Base-by-base conservation (phyloP, 2,888 invertebrate genomes). In the Galerucella nymphaeae region DNA sequence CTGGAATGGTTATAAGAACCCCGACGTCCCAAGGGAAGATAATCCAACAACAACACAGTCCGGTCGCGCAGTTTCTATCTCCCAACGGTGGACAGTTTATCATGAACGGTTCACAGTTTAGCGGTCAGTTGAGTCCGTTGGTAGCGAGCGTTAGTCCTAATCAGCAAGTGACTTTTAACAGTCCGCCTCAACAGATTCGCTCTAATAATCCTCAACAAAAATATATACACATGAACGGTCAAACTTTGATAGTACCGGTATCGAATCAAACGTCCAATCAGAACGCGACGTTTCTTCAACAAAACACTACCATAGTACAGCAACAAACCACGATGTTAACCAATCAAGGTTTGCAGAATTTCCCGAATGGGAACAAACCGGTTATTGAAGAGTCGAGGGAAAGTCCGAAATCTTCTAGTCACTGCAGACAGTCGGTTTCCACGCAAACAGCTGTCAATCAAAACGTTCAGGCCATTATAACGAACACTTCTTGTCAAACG, bases 251-350 rank as follows among this genome's bases (percentile, higher is more conserved):
- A 91, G 92, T 93, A 13, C 93, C 80, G 16, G 88, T 90, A 0
- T 87, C 88, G 14, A 90, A 89, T 82, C 89, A 92, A 73, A 50
- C 61, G 8, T 69, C 69, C 2, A 69, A 69, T 62, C 90, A 89
- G 70, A 89, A 86, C 79, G 91, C 92, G 0, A 94, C 95, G 0
- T 94, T 92, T 81, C 93, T 95, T 2, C 95, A 94, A 79, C 94
- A 95, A 80, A 95, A 95, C 83, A 94, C 95, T 0, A 94, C 95
- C 1, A 94, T 95, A 80, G 93, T 94, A 2, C 94, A 94, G 81
- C 94, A 94, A 80, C 93, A 94, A 84, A 93, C 93, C 0, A 93
- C 93, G 0, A 91, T 93, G 87, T 91, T 93, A 4, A 91, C 93
- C 0, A 91, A 93, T 80, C 91, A 90, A 76, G 88, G 88, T 58